These are phyloP conservation scores for Acanthosepion lycidas DNA, from an alignment of 2,888 invertebrate genomes.

Conservation along the genomic window DNA sequence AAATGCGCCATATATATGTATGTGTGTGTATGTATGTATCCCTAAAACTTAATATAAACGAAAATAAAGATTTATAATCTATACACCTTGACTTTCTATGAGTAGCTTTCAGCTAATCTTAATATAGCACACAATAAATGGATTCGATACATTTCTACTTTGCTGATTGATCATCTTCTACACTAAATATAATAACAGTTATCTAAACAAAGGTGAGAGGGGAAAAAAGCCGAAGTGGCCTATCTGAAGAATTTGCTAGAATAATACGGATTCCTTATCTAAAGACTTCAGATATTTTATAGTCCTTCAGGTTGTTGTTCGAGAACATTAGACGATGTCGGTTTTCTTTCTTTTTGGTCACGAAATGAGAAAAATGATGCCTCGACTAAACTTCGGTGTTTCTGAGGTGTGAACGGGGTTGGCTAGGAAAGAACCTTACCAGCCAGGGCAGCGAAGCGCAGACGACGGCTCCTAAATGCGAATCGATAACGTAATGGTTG, in stretches of 20 bases:
- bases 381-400: neutral
- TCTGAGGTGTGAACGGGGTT: neutral
- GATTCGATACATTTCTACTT: neutral
- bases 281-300: neutral
- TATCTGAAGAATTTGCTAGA: neutral
- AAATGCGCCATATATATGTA: too few species aligned
- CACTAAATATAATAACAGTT: neutral
- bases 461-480: neutral
- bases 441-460: neutral
- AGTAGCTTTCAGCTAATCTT: too few species aligned
- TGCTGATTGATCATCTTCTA: neutral
- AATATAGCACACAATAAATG: neutral
- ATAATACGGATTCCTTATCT: neutral
- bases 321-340: neutral
- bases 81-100: too few species aligned
- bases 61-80: too few species aligned
- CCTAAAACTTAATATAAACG: too few species aligned
- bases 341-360: neutral
- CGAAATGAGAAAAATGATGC: neutral
- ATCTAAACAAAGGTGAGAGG: neutral
- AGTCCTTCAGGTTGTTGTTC: neutral
- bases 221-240: neutral
- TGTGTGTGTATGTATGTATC: too few species aligned
- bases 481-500: slow-evolving; percentile 4
- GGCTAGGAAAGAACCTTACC: too few species aligned